Evolutionary conservation across 2,113 vertebrate genomes (phyloP).

Genomic region (Rhegmatorhina hoffmannsi): DNA sequence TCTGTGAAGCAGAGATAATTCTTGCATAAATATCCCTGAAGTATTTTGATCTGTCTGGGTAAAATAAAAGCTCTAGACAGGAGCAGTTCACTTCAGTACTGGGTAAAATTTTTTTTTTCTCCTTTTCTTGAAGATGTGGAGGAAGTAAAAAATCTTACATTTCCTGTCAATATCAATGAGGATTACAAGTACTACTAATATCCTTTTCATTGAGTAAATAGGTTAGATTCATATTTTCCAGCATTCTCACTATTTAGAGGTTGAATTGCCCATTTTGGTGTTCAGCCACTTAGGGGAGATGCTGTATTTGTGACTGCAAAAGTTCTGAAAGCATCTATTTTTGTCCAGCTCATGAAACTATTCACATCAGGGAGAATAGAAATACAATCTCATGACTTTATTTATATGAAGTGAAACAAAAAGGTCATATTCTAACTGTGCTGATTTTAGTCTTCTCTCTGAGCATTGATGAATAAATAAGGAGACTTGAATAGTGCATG

Average conservation of each 20-base stretch:
- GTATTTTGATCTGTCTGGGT: constrained; percentile 28
- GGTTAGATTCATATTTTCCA: background rate
- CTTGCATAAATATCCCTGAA: constrained; percentile 34
- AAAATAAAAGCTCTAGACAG: constrained; percentile 10
- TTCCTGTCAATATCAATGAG: background rate
- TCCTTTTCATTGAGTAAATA: background rate
- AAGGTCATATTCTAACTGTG: background rate
- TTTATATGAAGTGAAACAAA: constrained; percentile 11
- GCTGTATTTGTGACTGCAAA: background rate
- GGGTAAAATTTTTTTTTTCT: background rate
- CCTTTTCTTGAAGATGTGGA: background rate
- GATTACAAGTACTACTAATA: background rate
- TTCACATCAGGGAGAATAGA: background rate
- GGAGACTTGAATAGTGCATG: background rate
- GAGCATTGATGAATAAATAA: constrained; percentile 29
- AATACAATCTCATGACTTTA: background rate
- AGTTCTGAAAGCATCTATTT: constrained; percentile 43
- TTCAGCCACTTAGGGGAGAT: constrained; percentile 19
- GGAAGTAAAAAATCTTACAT: background rate
- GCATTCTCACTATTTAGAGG: background rate
- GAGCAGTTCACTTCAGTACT: background rate
- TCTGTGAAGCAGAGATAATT: constrained; percentile 22
- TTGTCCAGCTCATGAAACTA: constrained; percentile 2
- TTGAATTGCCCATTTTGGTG: background rate
- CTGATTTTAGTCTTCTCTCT: constrained; percentile 10